These are phyloP conservation scores for Anomalospiza imberbis DNA, from an alignment of 2,797 vertebrate genomes.

Conservation along the genomic window DNA sequence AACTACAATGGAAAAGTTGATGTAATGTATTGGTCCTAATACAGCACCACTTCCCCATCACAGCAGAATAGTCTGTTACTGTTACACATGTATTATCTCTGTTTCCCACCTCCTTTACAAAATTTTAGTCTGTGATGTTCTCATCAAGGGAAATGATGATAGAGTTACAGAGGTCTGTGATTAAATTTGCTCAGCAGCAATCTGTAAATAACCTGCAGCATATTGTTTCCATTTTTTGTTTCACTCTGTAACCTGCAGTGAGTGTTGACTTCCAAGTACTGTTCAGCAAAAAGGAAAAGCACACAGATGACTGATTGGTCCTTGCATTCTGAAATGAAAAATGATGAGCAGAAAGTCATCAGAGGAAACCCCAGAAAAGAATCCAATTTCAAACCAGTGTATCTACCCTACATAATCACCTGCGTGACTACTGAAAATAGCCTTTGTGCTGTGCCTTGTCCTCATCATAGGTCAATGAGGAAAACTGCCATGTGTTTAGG, in stretches of 20 bases:
- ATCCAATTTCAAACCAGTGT: background rate
- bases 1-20: slow-evolving; percentile 48
- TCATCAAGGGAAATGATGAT: slow-evolving; percentile 73
- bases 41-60: slow-evolving; percentile 61
- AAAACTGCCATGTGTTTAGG: background rate
- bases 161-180: slow-evolving; percentile 66
- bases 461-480: background rate
- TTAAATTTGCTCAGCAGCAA: slow-evolving; percentile 74
- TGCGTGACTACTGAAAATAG: background rate
- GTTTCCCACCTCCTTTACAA: slow-evolving; percentile 62
- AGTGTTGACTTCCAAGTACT: slow-evolving; percentile 57
- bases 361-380: slow-evolving; percentile 30
- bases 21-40: slow-evolving; percentile 63
- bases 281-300: slow-evolving; percentile 25
- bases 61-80: slow-evolving; percentile 67
- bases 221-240: slow-evolving; percentile 63
- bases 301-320: background rate
- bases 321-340: slow-evolving; percentile 30
- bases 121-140: slow-evolving; percentile 71
- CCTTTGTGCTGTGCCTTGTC: background rate
- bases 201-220: slow-evolving; percentile 68
- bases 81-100: slow-evolving; percentile 59
- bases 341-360: slow-evolving; percentile 22
- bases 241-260: slow-evolving; percentile 42
- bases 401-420: background rate